Evolutionary conservation across 2,888 invertebrate species (phyloP).

Genomic region (Drosophila incognita): DNA sequence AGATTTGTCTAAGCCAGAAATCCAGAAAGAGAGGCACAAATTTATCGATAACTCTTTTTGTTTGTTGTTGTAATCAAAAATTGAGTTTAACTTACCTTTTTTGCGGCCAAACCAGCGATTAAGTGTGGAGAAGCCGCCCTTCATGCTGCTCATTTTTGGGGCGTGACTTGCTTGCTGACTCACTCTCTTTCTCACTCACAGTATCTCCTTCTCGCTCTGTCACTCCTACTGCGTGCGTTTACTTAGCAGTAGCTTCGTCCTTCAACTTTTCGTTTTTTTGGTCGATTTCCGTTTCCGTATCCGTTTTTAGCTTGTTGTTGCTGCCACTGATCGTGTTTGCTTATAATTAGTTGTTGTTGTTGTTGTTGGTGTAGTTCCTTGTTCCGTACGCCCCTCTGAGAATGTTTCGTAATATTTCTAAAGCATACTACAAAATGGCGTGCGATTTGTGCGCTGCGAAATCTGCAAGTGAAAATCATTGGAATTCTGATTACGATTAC

Average conservation of each 20-base stretch:
- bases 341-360: constrained; percentile 7
- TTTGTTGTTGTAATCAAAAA: too few relatives aligned
- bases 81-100: constrained; percentile 79
- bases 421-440: constrained; percentile 73
- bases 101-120: constrained; percentile 85
- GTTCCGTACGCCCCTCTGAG: constrained; percentile 40
- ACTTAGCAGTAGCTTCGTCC: not conserved
- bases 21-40: not conserved
- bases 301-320: not conserved
- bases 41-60: not conserved
- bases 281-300: constrained; percentile 15
- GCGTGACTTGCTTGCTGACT: constrained; percentile 40
- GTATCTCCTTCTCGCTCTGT: constrained; percentile 4
- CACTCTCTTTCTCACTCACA: constrained; percentile 3
- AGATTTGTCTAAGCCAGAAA: constrained; percentile 63
- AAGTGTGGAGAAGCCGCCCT: constrained; percentile 85
- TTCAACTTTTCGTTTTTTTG: not conserved
- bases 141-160: constrained; percentile 83
- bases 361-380: constrained; percentile 11
- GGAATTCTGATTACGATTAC: constrained; percentile 55
- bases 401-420: constrained; percentile 71
- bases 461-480: constrained; percentile 69
- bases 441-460: constrained; percentile 68
- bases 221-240: not conserved
- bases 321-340: constrained; percentile 1